Evolutionary conservation across 2,888 invertebrate genomes (phyloP).

Genomic region (Cataglyphis livida): DNA sequence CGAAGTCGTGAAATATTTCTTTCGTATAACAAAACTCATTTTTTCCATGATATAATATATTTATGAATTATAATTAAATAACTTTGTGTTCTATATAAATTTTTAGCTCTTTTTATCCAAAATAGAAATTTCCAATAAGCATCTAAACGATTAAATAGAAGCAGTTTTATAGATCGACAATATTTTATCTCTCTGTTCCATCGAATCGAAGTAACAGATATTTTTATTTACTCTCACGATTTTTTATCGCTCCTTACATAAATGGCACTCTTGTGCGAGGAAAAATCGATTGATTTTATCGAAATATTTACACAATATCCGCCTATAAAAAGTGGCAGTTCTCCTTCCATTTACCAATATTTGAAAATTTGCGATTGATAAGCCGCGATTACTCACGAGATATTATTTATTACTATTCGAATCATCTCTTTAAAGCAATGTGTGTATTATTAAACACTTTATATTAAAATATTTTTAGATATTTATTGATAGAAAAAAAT

Average conservation of each 20-base stretch:
- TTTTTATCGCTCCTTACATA: slow-evolving; percentile 37
- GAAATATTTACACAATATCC: slow-evolving; percentile 41
- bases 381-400: slow-evolving; percentile 31
- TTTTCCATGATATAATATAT: neutral
- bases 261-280: slow-evolving; percentile 48
- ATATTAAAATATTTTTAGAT: neutral
- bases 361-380: slow-evolving; percentile 47
- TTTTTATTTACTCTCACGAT: slow-evolving; percentile 6
- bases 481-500: neutral
- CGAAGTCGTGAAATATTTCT: neutral
- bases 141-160: neutral
- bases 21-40: neutral
- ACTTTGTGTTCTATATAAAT: neutral
- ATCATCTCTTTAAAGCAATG: neutral
- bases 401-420: slow-evolving; percentile 16
- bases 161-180: neutral
- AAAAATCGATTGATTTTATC: slow-evolving; percentile 53
- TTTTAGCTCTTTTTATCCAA: neutral
- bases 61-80: neutral
- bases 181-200: neutral
- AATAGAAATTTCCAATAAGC: neutral
- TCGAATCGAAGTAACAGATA: neutral
- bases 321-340: slow-evolving; percentile 2
- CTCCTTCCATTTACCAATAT: slow-evolving; percentile 38
- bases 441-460: neutral